phyloP scores from a whole-genome alignment of 2,888 invertebrate genomes.

The Frankliniella fusca region DNA sequence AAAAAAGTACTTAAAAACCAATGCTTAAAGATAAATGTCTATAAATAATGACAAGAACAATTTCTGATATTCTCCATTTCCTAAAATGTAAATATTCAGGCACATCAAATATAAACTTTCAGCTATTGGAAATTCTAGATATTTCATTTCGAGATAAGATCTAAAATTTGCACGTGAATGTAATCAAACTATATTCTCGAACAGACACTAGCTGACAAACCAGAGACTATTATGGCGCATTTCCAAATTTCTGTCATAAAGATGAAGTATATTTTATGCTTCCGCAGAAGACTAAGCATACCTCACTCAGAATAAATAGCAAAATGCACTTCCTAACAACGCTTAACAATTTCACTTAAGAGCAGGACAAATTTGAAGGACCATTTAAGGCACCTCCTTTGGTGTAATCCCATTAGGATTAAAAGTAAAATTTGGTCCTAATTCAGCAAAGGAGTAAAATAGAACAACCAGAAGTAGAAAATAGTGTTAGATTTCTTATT shows the following conservation, averaged over 20 bases:
- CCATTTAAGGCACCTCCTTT: background rate
- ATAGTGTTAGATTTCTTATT: constrained; percentile 24
- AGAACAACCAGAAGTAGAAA: constrained; percentile 25
- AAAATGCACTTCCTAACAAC: background rate
- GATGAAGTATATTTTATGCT: background rate
- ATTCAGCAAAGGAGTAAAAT: constrained; percentile 19
- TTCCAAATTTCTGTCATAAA: background rate
- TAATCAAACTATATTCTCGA: background rate
- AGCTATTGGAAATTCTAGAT: too few species aligned
- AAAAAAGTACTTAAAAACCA: too few species aligned
- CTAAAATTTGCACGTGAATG: background rate
- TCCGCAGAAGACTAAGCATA: background rate
- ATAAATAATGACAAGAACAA: too few species aligned
- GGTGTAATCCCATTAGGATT: background rate
- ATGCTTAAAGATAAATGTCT: too few species aligned
- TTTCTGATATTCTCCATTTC: too few species aligned
- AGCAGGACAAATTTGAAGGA: background rate
- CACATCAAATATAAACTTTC: too few species aligned
- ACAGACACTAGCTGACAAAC: background rate
- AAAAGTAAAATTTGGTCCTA: constrained; percentile 20
- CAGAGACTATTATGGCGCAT: background rate
- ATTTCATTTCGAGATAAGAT: too few species aligned
- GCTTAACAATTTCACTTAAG: background rate
- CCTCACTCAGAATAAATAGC: background rate
- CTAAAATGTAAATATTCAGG: too few species aligned